Evolutionary conservation across 2,797 vertebrate genomes (phyloP).

Genomic region (Margarornis squamiger): DNA sequence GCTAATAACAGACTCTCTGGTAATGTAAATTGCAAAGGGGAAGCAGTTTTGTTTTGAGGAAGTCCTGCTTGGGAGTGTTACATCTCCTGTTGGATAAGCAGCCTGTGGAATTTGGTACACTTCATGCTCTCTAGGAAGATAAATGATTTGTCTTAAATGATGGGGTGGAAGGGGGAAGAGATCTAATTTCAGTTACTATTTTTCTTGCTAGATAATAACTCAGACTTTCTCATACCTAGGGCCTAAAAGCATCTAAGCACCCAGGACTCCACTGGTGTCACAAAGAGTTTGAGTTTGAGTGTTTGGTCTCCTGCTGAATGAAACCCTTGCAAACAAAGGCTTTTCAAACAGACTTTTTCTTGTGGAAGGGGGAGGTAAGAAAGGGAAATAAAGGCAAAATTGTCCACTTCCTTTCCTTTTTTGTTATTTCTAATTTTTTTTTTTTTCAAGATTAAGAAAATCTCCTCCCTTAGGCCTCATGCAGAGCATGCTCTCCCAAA

Average conservation of each 20-base stretch:
- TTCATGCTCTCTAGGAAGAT: constrained; percentile 51
- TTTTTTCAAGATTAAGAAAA: not conserved
- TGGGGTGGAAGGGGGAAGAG: not conserved
- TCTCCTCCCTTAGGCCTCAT: not conserved
- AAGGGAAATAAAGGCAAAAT: not conserved
- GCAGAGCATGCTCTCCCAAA: not conserved
- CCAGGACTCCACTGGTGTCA: not conserved
- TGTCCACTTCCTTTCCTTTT: not conserved
- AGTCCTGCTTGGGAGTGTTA: constrained; percentile 44
- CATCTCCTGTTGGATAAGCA: constrained; percentile 39
- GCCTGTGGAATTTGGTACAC: constrained; percentile 19
- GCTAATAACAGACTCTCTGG: constrained; percentile 70
- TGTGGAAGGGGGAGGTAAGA: not conserved
- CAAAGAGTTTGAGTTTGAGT: not conserved
- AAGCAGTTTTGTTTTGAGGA: constrained; percentile 54
- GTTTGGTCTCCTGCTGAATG: not conserved
- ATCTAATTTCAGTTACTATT: constrained; percentile 41
- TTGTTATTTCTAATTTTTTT: not conserved
- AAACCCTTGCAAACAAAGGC: not conserved
- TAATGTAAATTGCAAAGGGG: constrained; percentile 59
- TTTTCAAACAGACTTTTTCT: not conserved
- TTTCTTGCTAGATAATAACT: not conserved
- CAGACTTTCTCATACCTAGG: not conserved
- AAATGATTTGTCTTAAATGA: constrained; percentile 65
- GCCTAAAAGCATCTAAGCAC: not conserved